Base-by-base conservation (phyloP, 2,113 vertebrate genomes). In the Rhizomys pruinosus region DNA sequence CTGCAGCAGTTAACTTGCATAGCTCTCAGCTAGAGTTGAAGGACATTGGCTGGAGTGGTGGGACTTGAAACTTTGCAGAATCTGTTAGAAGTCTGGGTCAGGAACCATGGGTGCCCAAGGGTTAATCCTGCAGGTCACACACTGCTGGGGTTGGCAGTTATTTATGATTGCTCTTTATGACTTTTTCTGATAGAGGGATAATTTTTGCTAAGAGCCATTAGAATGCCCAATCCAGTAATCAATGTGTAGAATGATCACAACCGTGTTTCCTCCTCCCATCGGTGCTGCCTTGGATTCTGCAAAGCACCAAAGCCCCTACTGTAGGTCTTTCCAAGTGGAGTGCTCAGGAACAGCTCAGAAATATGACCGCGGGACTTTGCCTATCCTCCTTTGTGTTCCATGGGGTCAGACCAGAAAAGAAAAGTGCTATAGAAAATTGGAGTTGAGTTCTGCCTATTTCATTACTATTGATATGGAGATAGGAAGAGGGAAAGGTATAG, bases 171-270 rank as follows among this genome's bases (percentile, higher is more conserved):
- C 82, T 90, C 25, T 66, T 95, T 93, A 87, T 80, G 77, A 85
- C 90, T 89, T 95, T 59, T 64, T 34, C 59, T 64, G 73, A 92
- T 95, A 88, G 73, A 94, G 72, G 73, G n/a, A n/a, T 55, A 91
- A 91, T 93, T 96, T 96, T 95, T 96, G 79, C 59, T 94, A 74
- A 92, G 87, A 86, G 85, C 85, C 80, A 25, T 96, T 93, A 87
- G 72, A 91, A 64, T 92, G 32, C 27, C 42, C 0, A 19, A 90
- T 72, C 57, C 88, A 86, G 69, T 90, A 94, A 76, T 76, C 25
- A 19, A 81, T 69, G 17, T 52, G n/a, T 22, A 94, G 42, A 93
- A 90, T 90, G 88, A 61, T 42, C 55, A 44, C 82, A 82, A 90
- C 91, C 78, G 79, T 0, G 16, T 92, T 92, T 94, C 61, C 81